phyloP scores from a whole-genome alignment of 2,888 invertebrate genomes.

The Eledone cirrhosa region DNA sequence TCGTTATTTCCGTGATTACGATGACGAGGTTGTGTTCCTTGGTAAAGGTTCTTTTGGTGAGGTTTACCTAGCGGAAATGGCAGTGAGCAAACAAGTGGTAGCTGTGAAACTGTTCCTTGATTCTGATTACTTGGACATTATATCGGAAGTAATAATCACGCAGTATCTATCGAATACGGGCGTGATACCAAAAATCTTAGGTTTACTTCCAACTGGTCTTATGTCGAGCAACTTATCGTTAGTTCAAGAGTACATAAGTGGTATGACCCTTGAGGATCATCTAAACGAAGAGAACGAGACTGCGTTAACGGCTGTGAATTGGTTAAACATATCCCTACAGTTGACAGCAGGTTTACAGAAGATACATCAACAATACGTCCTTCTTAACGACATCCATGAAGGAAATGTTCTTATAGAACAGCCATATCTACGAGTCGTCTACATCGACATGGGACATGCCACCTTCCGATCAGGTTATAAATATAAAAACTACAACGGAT shows the following conservation, averaged over 20 bases:
- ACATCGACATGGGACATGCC: constrained; percentile 24
- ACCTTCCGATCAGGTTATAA: constrained; percentile 13
- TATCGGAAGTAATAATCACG: constrained; percentile 12
- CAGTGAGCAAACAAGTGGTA: not conserved
- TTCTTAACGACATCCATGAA: constrained; percentile 13
- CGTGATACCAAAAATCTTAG: constrained; percentile 5
- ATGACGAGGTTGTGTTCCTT: constrained; percentile 11
- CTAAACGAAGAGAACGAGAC: constrained; percentile 7
- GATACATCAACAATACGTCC: constrained; percentile 21
- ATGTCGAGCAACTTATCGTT: constrained; percentile 12
- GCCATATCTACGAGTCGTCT: constrained; percentile 1
- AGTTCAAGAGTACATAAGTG: constrained; percentile 22
- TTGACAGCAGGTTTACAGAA: constrained; percentile 10
- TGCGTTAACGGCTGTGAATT: not conserved
- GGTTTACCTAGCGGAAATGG: constrained; percentile 20
- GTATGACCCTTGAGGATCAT: constrained; percentile 20
- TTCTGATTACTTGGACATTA: constrained; percentile 21
- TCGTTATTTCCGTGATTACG: constrained; percentile 22
- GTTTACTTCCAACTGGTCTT: constrained; percentile 9
- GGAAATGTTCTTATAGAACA: constrained; percentile 22
- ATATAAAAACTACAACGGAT: constrained; percentile 1
- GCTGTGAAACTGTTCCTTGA: constrained; percentile 23
- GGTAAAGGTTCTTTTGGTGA: constrained; percentile 25
- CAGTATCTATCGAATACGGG: constrained; percentile 13
- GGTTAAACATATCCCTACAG: constrained; percentile 25